Percentiles rank a stretch among this genome's conserved stretches.
Evolutionary conservation across 1,140 invertebrate species (phyloP).

Genomic region (Habropoda laboriosa): DNA sequence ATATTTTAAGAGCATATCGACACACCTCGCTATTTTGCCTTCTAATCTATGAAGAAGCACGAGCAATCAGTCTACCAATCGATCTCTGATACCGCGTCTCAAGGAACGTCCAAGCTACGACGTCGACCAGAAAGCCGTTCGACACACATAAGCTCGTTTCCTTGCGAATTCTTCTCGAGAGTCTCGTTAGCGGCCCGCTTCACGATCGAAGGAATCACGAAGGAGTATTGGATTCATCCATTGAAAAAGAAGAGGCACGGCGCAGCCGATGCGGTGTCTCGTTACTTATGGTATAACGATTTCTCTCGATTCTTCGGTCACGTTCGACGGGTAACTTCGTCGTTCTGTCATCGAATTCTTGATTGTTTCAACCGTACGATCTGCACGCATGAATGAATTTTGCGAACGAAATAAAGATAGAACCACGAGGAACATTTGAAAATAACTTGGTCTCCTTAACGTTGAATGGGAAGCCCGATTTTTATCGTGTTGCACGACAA

Average conservation of each 20-base stretch:
- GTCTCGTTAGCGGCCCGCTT: constrained; percentile 47
- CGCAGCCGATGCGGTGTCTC: constrained; percentile 1
- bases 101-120: not conserved
- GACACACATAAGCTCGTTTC: constrained; percentile 44
- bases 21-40: not conserved
- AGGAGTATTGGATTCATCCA: constrained; percentile 22
- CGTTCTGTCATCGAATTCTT: not conserved
- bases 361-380: not conserved
- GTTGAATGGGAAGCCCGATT: not conserved
- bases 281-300: constrained; percentile 42
- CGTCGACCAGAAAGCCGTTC: not conserved
- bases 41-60: not conserved
- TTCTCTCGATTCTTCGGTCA: not conserved
- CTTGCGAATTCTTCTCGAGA: constrained; percentile 35
- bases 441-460: too few relatives aligned
- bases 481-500: not conserved
- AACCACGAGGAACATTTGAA: not conserved
- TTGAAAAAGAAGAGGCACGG: not conserved
- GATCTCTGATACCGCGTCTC: not conserved
- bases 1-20: not conserved
- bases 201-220: constrained; percentile 17
- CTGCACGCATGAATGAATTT: not conserved
- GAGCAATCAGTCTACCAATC: not conserved
- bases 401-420: not conserved
- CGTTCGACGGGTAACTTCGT: not conserved